These are phyloP conservation scores for Tipula confusa DNA, from an alignment of 2,888 invertebrate genomes.

Conservation along the genomic window DNA sequence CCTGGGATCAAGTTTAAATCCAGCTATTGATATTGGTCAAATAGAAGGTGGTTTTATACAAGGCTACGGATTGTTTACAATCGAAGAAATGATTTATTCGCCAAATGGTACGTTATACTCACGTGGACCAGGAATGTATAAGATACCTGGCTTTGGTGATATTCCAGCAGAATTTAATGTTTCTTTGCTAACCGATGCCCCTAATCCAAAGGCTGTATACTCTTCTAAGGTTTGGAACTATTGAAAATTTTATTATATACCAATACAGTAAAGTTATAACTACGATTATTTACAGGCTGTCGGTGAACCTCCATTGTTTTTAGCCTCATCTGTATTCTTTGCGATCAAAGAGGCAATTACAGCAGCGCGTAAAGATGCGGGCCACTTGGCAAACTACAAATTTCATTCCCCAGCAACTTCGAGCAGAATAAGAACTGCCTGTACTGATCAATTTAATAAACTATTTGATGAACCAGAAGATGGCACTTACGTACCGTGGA, in stretches of 20 bases:
- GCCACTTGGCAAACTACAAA: conserved; percentile 56
- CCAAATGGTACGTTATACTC: conserved; percentile 77
- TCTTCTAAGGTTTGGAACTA: conserved; percentile 76
- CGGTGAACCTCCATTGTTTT: conserved; percentile 91
- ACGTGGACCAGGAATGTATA: conserved; percentile 89
- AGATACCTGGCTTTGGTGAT: conserved; percentile 88
- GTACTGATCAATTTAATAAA: conserved; percentile 74
- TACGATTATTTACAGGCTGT: conserved; percentile 64
- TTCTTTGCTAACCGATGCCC: conserved; percentile 80
- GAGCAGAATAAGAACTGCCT: conserved; percentile 84
- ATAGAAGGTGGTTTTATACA: conserved; percentile 93
- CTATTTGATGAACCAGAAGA: conserved; percentile 56
- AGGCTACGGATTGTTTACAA: conserved; percentile 86
- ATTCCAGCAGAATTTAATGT: conserved; percentile 92
- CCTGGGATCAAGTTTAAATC: conserved; percentile 89
- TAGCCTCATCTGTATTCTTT: conserved; percentile 82
- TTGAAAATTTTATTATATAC: not conserved
- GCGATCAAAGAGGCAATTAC: conserved; percentile 85
- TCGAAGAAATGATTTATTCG: conserved; percentile 86
- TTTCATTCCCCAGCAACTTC: conserved; percentile 84
- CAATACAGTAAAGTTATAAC: conserved; percentile 21
- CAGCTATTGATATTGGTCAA: conserved; percentile 95
- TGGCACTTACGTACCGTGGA: conserved; percentile 61
- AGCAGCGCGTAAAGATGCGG: conserved; percentile 70
- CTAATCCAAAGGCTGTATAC: conserved; percentile 87